Base-by-base conservation (phyloP, 2,888 invertebrate species). In the Latheticus oryzae region DNA sequence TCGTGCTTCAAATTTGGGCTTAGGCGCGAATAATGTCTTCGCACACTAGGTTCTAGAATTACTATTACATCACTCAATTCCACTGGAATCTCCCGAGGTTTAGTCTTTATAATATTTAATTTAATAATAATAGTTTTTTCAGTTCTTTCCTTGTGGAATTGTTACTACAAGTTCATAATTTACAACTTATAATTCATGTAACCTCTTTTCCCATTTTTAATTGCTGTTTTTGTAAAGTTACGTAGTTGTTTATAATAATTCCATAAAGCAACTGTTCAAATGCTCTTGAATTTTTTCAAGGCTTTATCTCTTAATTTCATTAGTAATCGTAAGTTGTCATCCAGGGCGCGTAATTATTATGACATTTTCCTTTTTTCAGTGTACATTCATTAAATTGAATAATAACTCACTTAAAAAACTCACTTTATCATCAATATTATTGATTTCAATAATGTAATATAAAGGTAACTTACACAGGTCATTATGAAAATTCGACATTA, bases 301-400 rank as follows among this genome's bases (percentile, higher is more conserved):
- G 24, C 24, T 7, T 24, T 24, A 7, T 24, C 24, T 24, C 7
- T 24, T 24, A 24, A 7, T 24, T 24, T 24, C 7, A 24, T 24
- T 24, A 24, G 7, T 24, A 24, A 8, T 7, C 24, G 3, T 24
- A 24, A 24, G 8, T 7, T 24, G 24, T 24, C 24, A 24, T 24
- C 24, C 24, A 24, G 24, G 24, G 7, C 24, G 24, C 24, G 24
- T 24, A 24, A 2, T 24, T 24, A 24, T 24, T 24, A 24, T 24
- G 24, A 24, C 24, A 4, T 24, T 24, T 24, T 24, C 24, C n/a
- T 24, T 24, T 24, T 24, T 24, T 24, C 24, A 24, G 8, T 24
- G 24, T 24, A 24, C 3, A 24, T 7, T 24, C 7, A 4, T 24
- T 24, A 24, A 24, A 24, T 24, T 24, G 7, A 24, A 7, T 24